Evolutionary conservation across 1,140 invertebrate species (phyloP).

Genomic region (Saccostrea echinata): DNA sequence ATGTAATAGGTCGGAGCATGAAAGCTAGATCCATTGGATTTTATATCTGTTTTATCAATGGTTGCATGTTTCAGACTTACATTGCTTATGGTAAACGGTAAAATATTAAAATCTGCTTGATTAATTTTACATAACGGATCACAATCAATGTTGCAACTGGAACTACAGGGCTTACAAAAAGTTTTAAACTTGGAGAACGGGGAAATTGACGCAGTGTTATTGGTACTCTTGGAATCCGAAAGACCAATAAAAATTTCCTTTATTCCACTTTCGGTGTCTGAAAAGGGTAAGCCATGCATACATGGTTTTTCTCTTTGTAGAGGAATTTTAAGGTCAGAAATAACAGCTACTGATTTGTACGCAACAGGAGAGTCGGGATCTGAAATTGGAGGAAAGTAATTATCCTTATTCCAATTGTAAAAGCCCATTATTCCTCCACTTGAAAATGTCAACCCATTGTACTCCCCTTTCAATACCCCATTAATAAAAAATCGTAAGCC

Average conservation of each 20-base stretch:
- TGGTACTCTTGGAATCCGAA: conserved; percentile 44
- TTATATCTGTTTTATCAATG: background rate
- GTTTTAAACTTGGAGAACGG: background rate
- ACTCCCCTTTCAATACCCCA: conserved; percentile 43
- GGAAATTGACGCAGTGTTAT: conserved; percentile 36
- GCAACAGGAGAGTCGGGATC: conserved; percentile 40
- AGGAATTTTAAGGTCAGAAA: conserved; percentile 40
- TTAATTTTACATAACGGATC: background rate
- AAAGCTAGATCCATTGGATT: conserved; percentile 30
- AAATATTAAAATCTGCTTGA: conserved; percentile 13
- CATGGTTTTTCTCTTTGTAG: conserved; percentile 22
- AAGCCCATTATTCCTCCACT: background rate
- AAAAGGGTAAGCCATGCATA: conserved; percentile 51
- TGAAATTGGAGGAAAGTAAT: conserved; percentile 39
- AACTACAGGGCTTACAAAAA: conserved; percentile 28
- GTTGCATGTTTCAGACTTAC: background rate
- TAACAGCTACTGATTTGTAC: conserved; percentile 39
- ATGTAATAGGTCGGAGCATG: conserved; percentile 55
- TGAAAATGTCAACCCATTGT: conserved; percentile 34
- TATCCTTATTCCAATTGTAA: conserved; percentile 50
- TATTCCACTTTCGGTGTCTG: conserved; percentile 50
- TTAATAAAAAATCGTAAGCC: conserved; percentile 43
- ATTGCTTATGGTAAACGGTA: background rate
- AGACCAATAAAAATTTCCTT: conserved; percentile 57
- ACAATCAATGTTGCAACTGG: conserved; percentile 44